Evolutionary conservation across 1,140 invertebrate species (phyloP).

Genomic region (Periplaneta americana): DNA sequence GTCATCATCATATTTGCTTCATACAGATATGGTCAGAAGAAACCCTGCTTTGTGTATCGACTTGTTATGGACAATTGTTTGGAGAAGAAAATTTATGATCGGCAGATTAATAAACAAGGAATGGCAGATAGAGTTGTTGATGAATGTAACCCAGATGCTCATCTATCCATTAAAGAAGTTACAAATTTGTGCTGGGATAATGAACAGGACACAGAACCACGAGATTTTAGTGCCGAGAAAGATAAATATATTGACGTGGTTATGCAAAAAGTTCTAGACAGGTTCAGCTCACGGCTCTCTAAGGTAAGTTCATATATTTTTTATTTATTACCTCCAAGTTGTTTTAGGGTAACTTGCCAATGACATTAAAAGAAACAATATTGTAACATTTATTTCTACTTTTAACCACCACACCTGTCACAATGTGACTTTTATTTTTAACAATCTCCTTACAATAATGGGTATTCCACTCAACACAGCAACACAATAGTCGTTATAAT

Average conservation of each 20-base stretch:
- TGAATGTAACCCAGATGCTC: slow-evolving; percentile 94
- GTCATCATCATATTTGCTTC: neutral
- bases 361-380: too few species aligned
- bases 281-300: slow-evolving; percentile 63
- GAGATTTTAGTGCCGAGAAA: slow-evolving; percentile 61
- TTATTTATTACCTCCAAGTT: neutral
- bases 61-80: slow-evolving; percentile 95
- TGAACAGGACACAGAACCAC: slow-evolving; percentile 69
- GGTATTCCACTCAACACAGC: too few species aligned
- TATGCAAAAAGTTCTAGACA: slow-evolving; percentile 65
- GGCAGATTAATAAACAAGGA: slow-evolving; percentile 96
- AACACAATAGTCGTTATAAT: too few species aligned
- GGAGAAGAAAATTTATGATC: slow-evolving; percentile 96
- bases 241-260: slow-evolving; percentile 77
- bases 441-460: too few species aligned
- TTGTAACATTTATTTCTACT: too few species aligned
- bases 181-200: slow-evolving; percentile 91
- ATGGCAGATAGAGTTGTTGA: slow-evolving; percentile 97
- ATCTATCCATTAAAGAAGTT: slow-evolving; percentile 90
- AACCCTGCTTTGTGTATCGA: slow-evolving; percentile 92
- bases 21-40: slow-evolving; percentile 83
- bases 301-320: slow-evolving; percentile 47
- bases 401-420: too few species aligned
- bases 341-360: too few species aligned
- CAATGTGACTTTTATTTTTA: too few species aligned